Conservation (phyloP, 2,113 vertebrate genomes). For the Centropus unirufus region DNA sequence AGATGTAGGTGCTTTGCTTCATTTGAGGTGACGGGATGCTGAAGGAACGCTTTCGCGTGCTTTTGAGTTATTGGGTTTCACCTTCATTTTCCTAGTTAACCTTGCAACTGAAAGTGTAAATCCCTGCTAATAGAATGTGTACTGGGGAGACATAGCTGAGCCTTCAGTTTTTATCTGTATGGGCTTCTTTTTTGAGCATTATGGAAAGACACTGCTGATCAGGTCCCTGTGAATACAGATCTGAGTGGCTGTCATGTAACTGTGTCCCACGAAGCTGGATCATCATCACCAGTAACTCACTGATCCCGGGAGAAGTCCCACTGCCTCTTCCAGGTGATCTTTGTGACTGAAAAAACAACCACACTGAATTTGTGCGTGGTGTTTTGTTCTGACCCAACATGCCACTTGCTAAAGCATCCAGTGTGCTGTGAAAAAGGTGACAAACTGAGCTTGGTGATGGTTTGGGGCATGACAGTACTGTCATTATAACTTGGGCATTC, state of each 20-base stretch:
- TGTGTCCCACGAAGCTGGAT: not conserved
- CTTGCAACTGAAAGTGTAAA: not conserved
- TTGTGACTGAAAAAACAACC: not conserved
- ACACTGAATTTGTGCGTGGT: not conserved
- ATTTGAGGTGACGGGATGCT: not conserved
- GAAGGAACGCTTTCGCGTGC: not conserved
- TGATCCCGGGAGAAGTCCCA: not conserved
- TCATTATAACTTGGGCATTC: not conserved
- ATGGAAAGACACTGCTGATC: not conserved
- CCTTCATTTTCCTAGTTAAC: too few species aligned
- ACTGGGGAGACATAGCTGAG: not conserved
- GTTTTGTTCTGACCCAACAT: not conserved
- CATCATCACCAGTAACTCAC: not conserved
- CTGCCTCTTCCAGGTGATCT: not conserved
- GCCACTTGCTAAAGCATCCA: not conserved
- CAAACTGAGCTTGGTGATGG: not conserved
- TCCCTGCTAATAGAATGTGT: not conserved
- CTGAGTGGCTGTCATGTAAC: not conserved
- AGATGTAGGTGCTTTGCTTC: not conserved
- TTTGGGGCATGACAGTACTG: accelerated
- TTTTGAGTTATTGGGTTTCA: not conserved
- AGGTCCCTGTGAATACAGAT: not conserved
- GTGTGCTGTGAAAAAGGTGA: not conserved
- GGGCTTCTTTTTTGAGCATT: not conserved
- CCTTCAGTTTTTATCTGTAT: not conserved